Evolutionary conservation across 2,113 vertebrate genomes (phyloP).

Genomic region (Oryzias celebensis): DNA sequence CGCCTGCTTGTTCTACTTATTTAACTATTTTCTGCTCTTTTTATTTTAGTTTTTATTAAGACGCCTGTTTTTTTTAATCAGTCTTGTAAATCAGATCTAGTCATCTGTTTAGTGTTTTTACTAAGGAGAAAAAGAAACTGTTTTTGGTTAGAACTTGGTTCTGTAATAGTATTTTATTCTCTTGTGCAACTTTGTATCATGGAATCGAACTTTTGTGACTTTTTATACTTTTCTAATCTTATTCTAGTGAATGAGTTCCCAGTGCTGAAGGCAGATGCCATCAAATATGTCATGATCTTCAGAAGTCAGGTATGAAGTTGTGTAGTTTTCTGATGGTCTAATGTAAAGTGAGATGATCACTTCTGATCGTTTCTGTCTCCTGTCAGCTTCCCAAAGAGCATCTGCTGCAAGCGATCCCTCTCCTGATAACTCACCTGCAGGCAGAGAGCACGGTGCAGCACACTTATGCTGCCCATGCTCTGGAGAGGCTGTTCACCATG

Average conservation of each 20-base stretch:
- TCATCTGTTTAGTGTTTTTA: too few species aligned
- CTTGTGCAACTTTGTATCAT: not conserved
- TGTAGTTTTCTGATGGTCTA: not conserved
- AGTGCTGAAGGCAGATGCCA: slow-evolving; percentile 96
- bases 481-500: slow-evolving; percentile 97
- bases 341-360: not conserved
- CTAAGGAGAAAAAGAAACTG: too few species aligned
- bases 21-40: too few species aligned
- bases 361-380: slow-evolving; percentile 7
- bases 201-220: not conserved
- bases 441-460: slow-evolving; percentile 95
- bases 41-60: too few species aligned
- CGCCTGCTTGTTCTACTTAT: too few species aligned
- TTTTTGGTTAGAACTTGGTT: not conserved
- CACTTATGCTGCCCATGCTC: slow-evolving; percentile 92
- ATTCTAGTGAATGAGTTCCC: slow-evolving; percentile 95
- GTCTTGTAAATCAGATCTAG: too few species aligned
- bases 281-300: slow-evolving; percentile 99
- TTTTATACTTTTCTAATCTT: slow-evolving; percentile 8
- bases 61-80: too few species aligned
- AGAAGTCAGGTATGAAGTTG: slow-evolving; percentile 88
- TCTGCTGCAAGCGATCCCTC: slow-evolving; percentile 88
- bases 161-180: not conserved
- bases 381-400: slow-evolving; percentile 97
- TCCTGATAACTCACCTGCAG: slow-evolving; percentile 90